Percentiles rank a stretch among this genome's conserved stretches.
Evolutionary conservation across 2,888 invertebrate genomes (phyloP).

Genomic region (Taphrorychus bicolor): DNA sequence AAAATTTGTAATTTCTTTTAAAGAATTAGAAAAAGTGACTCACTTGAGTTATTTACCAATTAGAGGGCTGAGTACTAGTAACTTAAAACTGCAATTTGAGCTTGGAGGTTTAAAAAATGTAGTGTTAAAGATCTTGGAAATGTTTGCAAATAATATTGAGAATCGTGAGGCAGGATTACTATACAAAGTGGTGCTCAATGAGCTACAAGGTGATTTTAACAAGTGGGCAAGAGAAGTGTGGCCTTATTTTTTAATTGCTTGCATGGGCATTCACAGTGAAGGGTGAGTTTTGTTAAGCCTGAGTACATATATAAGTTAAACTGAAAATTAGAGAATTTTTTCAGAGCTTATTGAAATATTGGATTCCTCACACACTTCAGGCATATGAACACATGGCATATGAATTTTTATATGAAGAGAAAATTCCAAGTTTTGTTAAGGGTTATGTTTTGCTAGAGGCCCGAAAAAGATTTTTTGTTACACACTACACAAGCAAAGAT

Average conservation of each 20-base stretch:
- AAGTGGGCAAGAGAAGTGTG: conserved; percentile 43
- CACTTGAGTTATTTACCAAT: background rate
- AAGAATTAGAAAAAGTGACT: background rate
- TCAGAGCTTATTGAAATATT: conserved; percentile 49
- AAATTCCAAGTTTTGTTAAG: conserved; percentile 42
- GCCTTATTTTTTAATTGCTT: conserved; percentile 41
- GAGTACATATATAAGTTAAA: background rate
- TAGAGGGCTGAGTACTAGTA: background rate
- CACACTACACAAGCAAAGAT: conserved; percentile 6
- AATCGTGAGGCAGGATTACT: conserved; percentile 47
- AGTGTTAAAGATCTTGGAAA: conserved; percentile 42
- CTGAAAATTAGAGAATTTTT: conserved; percentile 48
- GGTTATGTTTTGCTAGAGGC: conserved; percentile 44
- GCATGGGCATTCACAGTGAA: conserved; percentile 43
- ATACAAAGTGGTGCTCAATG: conserved; percentile 43
- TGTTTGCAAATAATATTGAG: conserved; percentile 48
- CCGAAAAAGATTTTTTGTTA: conserved; percentile 39
- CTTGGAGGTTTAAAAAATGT: conserved; percentile 42
- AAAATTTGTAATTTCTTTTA: conserved; percentile 37
- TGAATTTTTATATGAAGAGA: conserved; percentile 36
- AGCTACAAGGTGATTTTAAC: conserved; percentile 41
- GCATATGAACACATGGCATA: conserved; percentile 45
- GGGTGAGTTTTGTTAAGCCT: conserved; percentile 43
- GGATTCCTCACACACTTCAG: conserved; percentile 46
- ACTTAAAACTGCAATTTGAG: conserved; percentile 36